A percentile compares a stretch with the other conserved stretches of the same genome.
These are phyloP conservation scores for Netelia melanura DNA, from an alignment of 2,888 invertebrate species.

Conservation along the genomic window DNA sequence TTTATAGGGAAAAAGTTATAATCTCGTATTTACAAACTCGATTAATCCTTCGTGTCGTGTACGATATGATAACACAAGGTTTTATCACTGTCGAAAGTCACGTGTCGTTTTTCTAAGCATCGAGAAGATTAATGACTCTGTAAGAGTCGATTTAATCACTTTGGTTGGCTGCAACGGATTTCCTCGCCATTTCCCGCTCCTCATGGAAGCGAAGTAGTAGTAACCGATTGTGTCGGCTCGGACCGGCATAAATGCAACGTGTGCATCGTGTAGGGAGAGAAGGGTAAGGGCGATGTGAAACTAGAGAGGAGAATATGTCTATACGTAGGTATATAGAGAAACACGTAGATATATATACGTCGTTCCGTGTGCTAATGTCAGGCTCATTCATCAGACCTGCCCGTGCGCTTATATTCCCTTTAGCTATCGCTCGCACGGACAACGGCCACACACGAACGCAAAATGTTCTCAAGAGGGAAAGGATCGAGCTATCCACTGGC, in stretches of 20 bases:
- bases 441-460: neutral
- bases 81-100: neutral
- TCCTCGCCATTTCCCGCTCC: slow-evolving; percentile 43
- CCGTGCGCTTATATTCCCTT: slow-evolving; percentile 17
- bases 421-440: neutral
- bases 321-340: neutral
- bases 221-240: slow-evolving; percentile 37
- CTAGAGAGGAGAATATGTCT: neutral
- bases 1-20: too few relatives aligned
- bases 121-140: slow-evolving; percentile 39
- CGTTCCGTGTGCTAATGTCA: slow-evolving; percentile 53
- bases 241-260: slow-evolving; percentile 33
- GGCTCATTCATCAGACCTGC: slow-evolving; percentile 60
- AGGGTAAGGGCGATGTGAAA: neutral
- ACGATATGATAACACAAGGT: neutral
- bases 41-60: neutral
- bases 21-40: too few relatives aligned
- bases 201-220: slow-evolving; percentile 10
- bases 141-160: slow-evolving; percentile 36
- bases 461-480: neutral
- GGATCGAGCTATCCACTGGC: slow-evolving; percentile 13
- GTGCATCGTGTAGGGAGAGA: neutral
- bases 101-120: neutral
- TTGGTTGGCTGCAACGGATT: slow-evolving; percentile 41
- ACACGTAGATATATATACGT: slow-evolving; percentile 12